Evolutionary conservation across 2,113 vertebrate genomes (phyloP).

Genomic region (Sarotherodon lohbergeri): DNA sequence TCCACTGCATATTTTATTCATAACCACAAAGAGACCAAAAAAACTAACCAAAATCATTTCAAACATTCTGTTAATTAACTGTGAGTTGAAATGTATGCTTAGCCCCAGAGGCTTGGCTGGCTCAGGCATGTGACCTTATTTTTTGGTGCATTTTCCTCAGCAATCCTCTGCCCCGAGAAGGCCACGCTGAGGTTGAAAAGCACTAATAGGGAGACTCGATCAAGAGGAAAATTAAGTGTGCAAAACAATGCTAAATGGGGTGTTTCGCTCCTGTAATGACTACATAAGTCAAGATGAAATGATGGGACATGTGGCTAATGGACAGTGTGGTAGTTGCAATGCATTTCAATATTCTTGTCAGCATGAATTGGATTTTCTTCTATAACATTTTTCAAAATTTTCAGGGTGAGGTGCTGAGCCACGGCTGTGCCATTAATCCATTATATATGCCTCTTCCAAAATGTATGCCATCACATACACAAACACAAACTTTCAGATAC

Average conservation of each 20-base stretch:
- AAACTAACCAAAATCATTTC: constrained; percentile 12
- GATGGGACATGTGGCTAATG: constrained; percentile 16
- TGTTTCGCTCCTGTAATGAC: constrained; percentile 47
- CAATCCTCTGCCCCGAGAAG: background rate
- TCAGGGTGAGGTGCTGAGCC: background rate
- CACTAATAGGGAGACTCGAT: constrained; percentile 48
- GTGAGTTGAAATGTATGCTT: constrained; percentile 4
- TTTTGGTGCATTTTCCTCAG: constrained; percentile 13
- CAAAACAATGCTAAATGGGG: constrained; percentile 57
- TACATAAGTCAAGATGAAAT: constrained; percentile 43
- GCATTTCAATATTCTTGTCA: constrained; percentile 9
- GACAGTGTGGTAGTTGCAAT: background rate
- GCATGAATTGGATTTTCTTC: constrained; percentile 12
- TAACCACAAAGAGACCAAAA: background rate
- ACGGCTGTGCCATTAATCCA: background rate
- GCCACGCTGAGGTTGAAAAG: background rate
- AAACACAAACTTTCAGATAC: background rate
- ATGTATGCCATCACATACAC: background rate
- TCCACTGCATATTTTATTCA: constrained; percentile 54
- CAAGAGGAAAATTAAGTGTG: constrained; percentile 61
- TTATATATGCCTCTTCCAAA: background rate
- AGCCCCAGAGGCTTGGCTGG: constrained; percentile 11
- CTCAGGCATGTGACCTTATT: background rate
- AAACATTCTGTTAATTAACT: constrained; percentile 53
- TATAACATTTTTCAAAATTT: background rate